Base-by-base conservation (phyloP, 2,797 vertebrate genomes). In the Enoplosus armatus region DNA sequence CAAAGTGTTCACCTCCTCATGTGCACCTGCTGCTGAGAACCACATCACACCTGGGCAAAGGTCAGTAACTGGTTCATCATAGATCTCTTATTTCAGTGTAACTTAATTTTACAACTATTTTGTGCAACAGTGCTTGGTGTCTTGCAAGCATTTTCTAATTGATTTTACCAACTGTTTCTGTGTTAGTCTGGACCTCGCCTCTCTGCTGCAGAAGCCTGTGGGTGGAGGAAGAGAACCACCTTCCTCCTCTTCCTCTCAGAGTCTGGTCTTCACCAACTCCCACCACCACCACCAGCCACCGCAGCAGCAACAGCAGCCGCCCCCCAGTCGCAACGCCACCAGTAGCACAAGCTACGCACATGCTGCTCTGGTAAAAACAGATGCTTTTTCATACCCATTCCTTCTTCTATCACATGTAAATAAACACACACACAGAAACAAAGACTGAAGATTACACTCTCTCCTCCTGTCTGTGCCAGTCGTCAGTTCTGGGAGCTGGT, bases 221-320 rank as follows among this genome's bases (percentile, higher is more conserved):
- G 89, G 87, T 62, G 76, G 84, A 85, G 84, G 84, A 92, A 83
- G 96, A 97, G 90, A 98, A 82, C 64, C 96, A 10, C 94, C 96
- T 4, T 95, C 96, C 45, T 90, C 94, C 45, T 95, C 96, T 9
- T 95, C 96, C 71, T 63, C 94, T 65, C 97, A 96, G 89, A 97
- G 97, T 63, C 92, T 99, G 79, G 96, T 98, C 66, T 99, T 99
- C 93, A 99, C 97, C 33, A 99, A 98, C 94, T 98, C 97, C 86
- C 97, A 98, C 85, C 98, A 99, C 91, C 96, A 91, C 84, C 91
- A 85, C 90, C 55, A 86, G 0, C 77, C 55, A 0, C 80, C 43
- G 20, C 87, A 41, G 33, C 63, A 70, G 87, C 61, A 89, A 82
- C 90, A 93, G 84, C 93, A 91, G 84, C 92, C 69, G 4, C 82